Evolutionary conservation across 2,888 invertebrate species (phyloP).

Genomic region (Ophioninae sp.): DNA sequence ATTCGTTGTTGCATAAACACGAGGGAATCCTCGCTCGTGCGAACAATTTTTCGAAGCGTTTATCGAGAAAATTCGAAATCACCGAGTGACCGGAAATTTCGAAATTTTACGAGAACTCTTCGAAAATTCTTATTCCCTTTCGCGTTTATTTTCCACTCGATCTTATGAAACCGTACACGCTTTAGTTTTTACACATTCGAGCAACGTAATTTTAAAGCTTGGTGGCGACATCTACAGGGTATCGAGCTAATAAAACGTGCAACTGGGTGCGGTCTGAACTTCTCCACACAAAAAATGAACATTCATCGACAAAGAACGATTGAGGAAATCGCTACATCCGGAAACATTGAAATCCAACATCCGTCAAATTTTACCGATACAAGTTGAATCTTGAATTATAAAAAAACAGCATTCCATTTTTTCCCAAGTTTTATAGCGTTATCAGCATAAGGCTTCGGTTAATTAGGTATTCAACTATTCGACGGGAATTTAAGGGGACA

Average conservation of each 20-base stretch:
- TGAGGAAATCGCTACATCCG: too few species aligned
- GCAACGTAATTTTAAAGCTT: not conserved
- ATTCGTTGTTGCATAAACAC: conserved; percentile 3
- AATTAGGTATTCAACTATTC: not conserved
- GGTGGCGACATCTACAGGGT: not conserved
- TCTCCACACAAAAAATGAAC: not conserved
- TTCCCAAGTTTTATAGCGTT: not conserved
- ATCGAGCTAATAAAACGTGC: conserved; percentile 8
- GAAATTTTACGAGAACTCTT: too few species aligned
- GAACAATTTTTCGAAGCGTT: not conserved
- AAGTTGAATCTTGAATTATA: not conserved
- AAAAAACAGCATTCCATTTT: not conserved
- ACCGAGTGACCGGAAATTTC: not conserved
- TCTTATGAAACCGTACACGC: too few species aligned
- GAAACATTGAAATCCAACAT: too few species aligned
- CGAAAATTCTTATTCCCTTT: not conserved
- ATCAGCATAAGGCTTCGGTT: too few species aligned
- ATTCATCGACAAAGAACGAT: not conserved
- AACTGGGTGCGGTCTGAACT: not conserved
- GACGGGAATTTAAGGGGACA: not conserved
- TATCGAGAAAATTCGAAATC: not conserved
- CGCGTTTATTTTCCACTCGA: not conserved
- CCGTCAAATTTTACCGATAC: too few species aligned
- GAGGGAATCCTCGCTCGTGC: not conserved
- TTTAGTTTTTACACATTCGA: not conserved